Evolutionary conservation across 2,888 invertebrate genomes (phyloP).

Genomic region (Bruchidius siliquastri): DNA sequence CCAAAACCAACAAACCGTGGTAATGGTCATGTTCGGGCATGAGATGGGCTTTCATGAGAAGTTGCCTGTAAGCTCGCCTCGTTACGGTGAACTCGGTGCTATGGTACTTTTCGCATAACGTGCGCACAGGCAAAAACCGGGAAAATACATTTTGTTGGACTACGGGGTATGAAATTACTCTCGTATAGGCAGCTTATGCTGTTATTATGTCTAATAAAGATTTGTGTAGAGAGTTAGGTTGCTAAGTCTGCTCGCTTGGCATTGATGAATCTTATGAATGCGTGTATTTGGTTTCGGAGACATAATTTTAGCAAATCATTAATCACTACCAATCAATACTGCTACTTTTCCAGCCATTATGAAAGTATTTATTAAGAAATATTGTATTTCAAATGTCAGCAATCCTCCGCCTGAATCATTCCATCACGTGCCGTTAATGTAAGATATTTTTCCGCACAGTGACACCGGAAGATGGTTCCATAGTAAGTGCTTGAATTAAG

Average conservation of each 20-base stretch:
- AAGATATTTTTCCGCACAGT: too few relatives aligned
- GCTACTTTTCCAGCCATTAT: too few relatives aligned
- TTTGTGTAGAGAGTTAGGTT: neutral
- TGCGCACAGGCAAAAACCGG: neutral
- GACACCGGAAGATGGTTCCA: too few relatives aligned
- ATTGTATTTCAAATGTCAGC: too few relatives aligned
- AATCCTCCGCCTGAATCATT: too few relatives aligned
- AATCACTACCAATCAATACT: too few relatives aligned
- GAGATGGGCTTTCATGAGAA: conserved; percentile 4
- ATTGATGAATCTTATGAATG: too few relatives aligned
- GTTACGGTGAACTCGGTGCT: conserved; percentile 1
- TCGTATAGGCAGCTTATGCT: neutral
- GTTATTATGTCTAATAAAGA: neutral
- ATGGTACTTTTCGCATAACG: conserved; percentile 1
- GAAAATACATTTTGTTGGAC: neutral
- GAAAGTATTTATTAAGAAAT: too few relatives aligned
- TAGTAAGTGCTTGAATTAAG: too few relatives aligned
- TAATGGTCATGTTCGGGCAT: conserved; percentile 20
- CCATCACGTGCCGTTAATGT: too few relatives aligned
- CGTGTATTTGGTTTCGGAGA: too few relatives aligned
- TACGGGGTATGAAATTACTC: neutral
- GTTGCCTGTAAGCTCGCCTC: neutral
- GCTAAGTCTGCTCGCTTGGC: neutral
- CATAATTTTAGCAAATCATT: too few relatives aligned
- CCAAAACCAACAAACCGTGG: conserved; percentile 28